Percentiles rank a stretch among this genome's conserved stretches.
Evolutionary conservation across 2,888 invertebrate genomes (phyloP).

Genomic region (Dryobota labecula): DNA sequence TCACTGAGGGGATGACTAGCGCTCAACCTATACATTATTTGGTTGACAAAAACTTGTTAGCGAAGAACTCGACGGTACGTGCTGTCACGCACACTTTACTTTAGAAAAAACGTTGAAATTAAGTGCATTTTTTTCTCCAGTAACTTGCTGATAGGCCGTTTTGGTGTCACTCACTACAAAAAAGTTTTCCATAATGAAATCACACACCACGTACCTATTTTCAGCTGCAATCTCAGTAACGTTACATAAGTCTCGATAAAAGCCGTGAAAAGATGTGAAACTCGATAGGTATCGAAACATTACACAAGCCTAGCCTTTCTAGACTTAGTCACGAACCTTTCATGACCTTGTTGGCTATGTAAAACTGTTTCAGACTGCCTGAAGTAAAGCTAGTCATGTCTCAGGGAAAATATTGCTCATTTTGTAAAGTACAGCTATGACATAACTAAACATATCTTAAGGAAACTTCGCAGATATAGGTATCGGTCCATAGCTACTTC

Average conservation of each 20-base stretch:
- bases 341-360: slow-evolving; percentile 73
- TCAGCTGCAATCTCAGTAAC: slow-evolving; percentile 59
- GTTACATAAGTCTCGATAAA: slow-evolving; percentile 66
- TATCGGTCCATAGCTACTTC: slow-evolving; percentile 16
- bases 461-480: slow-evolving; percentile 37
- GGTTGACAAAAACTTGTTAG: slow-evolving; percentile 51
- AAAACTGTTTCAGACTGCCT: slow-evolving; percentile 66
- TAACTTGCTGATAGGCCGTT: neutral
- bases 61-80: slow-evolving; percentile 24
- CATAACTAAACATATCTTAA: slow-evolving; percentile 20
- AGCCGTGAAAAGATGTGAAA: slow-evolving; percentile 72
- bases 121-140: slow-evolving; percentile 2
- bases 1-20: slow-evolving; percentile 71
- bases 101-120: slow-evolving; percentile 21
- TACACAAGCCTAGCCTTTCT: slow-evolving; percentile 78
- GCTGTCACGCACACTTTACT: slow-evolving; percentile 24
- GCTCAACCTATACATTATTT: slow-evolving; percentile 34
- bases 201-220: slow-evolving; percentile 27
- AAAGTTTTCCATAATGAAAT: slow-evolving; percentile 9
- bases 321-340: slow-evolving; percentile 76
- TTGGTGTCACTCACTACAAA: neutral
- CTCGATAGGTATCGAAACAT: slow-evolving; percentile 69
- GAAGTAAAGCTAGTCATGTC: slow-evolving; percentile 56
- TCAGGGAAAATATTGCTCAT: slow-evolving; percentile 26
- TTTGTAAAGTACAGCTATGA: slow-evolving; percentile 29